Evolutionary conservation across 2,888 invertebrate species (phyloP), one percentile per base, ranked within the genome.

Genomic region (Torymus aiolomorphi): DNA sequence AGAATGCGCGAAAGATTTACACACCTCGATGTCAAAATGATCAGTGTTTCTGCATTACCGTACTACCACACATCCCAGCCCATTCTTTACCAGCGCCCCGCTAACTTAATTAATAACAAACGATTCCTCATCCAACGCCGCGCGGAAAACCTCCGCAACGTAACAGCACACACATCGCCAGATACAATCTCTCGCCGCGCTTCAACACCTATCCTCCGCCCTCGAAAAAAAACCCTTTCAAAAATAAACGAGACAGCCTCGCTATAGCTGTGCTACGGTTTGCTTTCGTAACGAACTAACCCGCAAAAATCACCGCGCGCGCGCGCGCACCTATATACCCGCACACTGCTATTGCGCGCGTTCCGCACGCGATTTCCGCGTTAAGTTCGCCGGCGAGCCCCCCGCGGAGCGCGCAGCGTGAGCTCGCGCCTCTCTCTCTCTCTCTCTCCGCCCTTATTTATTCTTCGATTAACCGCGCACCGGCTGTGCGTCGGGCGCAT

Each of bases 361-460:
- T 75, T 82, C 84, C 86, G 86, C 89, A 89, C 89, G 89, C 89
- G 88, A 89, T 89, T 88, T 86, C 88, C 87, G 87, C 89, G 89
- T 89, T 89, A 89, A 75, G 65, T 61, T 86, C 87, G 86, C 42
- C 8, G 42, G 8, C 8, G 42, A 8, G 42, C 42, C 42, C 42
- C 88, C 88, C 86, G 87, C 86, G 84, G 87, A 82, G 87, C 88
- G 51, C 76, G 82, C 89, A 88, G 88, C 87, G 86, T 88, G 89
- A 87, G 80, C 79, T 20, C 13, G 61, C 76, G 80, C 16, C 11
- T 51, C 42, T 80, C 80, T 76, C 82, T 80, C 11, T 51, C 42
- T 80, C 80, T 76, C 82, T 80, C 71, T 79, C 80, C 82, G 83
- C 83, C 83, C 84, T 85, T 85, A 84, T 87, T 87, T 87, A 87